These are phyloP conservation scores for Pterophyllum scalare DNA, from an alignment of 2,113 vertebrate genomes.

Conservation along the genomic window DNA sequence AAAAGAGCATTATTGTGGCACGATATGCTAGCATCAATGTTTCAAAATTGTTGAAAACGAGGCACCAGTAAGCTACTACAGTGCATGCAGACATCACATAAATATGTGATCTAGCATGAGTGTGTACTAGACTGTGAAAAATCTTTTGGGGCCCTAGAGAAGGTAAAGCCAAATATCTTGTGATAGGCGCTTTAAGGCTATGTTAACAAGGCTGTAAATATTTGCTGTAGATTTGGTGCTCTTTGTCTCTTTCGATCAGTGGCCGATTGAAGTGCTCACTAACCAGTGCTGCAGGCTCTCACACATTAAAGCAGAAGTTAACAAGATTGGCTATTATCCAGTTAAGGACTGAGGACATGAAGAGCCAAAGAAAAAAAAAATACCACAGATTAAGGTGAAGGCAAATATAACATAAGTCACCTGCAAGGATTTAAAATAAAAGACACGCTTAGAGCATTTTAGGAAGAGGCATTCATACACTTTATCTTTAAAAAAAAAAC, in stretches of 20 bases:
- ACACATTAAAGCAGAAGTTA: constrained; percentile 81
- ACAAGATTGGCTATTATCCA: constrained; percentile 80
- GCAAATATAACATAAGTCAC: constrained; percentile 68
- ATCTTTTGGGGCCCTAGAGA: constrained; percentile 60
- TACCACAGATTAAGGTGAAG: constrained; percentile 69
- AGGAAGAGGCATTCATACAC: constrained; percentile 2
- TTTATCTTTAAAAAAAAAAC: neutral
- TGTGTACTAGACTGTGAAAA: constrained; percentile 70
- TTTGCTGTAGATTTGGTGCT: constrained; percentile 67
- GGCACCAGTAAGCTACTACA: constrained; percentile 24
- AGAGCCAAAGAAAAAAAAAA: constrained; percentile 58
- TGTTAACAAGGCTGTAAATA: constrained; percentile 77
- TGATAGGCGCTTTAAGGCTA: constrained; percentile 70
- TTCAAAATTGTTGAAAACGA: constrained; percentile 30
- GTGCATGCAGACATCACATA: constrained; percentile 56
- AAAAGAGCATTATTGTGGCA: constrained; percentile 29
- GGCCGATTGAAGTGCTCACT: constrained; percentile 55
- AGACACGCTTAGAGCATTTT: constrained; percentile 24
- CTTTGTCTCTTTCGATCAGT: constrained; percentile 67
- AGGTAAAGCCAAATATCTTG: constrained; percentile 73
- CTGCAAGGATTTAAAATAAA: constrained; percentile 63
- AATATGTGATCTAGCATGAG: constrained; percentile 65
- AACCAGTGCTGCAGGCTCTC: constrained; percentile 55
- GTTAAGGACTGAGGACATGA: constrained; percentile 72
- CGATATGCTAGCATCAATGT: constrained; percentile 1